Evolutionary conservation across 1,140 invertebrate genomes (phyloP).

Genomic region (Diachasmimorpha longicaudata): DNA sequence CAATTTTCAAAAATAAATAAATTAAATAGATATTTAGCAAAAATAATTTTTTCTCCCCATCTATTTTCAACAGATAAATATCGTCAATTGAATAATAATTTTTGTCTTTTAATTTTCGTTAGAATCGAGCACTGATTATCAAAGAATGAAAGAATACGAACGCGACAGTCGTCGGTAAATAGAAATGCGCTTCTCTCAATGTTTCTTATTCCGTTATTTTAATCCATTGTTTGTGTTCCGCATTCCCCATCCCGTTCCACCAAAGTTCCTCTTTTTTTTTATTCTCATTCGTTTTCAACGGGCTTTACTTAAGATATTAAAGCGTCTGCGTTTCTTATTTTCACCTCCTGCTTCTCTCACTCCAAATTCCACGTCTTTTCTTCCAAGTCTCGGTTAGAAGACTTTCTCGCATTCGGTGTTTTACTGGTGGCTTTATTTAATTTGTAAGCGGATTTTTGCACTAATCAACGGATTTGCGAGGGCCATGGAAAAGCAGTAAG

Average conservation of each 20-base stretch:
- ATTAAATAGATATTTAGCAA: too few species aligned
- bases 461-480: slow-evolving; percentile 63
- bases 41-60: too few species aligned
- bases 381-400: slow-evolving; percentile 21
- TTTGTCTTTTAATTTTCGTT: neutral
- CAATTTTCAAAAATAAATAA: too few species aligned
- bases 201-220: slow-evolving; percentile 46
- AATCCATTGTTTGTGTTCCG: slow-evolving; percentile 56
- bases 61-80: neutral
- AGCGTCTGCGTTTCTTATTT: slow-evolving; percentile 37
- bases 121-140: neutral
- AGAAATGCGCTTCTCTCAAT: neutral
- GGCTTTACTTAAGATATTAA: slow-evolving; percentile 64
- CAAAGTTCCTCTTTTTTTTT: slow-evolving; percentile 33
- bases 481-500: slow-evolving; percentile 30
- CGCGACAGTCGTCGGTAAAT: neutral
- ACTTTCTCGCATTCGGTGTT: slow-evolving; percentile 33
- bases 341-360: slow-evolving; percentile 25
- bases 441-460: slow-evolving; percentile 64
- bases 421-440: slow-evolving; percentile 55
- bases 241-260: slow-evolving; percentile 21
- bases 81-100: neutral
- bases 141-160: neutral
- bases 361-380: slow-evolving; percentile 38
- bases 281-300: slow-evolving; percentile 38